Evolutionary conservation across 2,113 vertebrate genomes (phyloP), one percentile per base, ranked within the genome.

Genomic region (Syngnathoides biaculeatus): DNA sequence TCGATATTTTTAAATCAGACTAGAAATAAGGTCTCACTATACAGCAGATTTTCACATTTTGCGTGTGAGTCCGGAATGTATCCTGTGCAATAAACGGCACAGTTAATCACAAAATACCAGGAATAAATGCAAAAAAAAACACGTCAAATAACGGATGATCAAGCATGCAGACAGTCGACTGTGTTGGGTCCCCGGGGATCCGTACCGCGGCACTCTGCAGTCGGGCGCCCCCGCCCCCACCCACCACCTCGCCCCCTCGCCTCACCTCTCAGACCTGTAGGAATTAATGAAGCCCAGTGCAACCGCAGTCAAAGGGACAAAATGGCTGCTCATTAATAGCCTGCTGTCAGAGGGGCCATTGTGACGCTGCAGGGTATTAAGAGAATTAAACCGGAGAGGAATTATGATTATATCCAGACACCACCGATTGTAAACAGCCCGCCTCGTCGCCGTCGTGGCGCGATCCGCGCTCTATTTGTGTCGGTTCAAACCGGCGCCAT

Each of bases 281-380:
- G 93, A 91, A 94, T 94, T 93, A 95, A 95, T 94, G 92, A 95
- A 95, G 91, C 92, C 90, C 93, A 90, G 75, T 87, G 89, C 90
- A 90, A 89, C 85, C 86, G 65, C 78, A 80, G 83, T 89, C 79
- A 84, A 86, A 86, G 80, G 79, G 75, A 87, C 88, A 89, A 90
- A 89, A 90, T 83, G 84, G 84, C 80, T 48, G 69, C 86, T 90
- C 88, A 91, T 91, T 91, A 90, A 87, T 81, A 81, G 77, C 76
- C 79, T 67, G 73, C 84, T 87, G 83, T 86, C 83, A 85, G 38
- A 50, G 67, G 55, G 78, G 67, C 80, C 70, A 70, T 80, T 87
- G 82, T 85, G 76, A 84, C 75, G 84, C 74, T 79, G 72, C 75
- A 27, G 75, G 75, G 79, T 79, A 76, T 86, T 79, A 84, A 72